These are phyloP conservation scores for Lysandra coridon DNA, from an alignment of 2,888 invertebrate genomes.

Conservation along the genomic window DNA sequence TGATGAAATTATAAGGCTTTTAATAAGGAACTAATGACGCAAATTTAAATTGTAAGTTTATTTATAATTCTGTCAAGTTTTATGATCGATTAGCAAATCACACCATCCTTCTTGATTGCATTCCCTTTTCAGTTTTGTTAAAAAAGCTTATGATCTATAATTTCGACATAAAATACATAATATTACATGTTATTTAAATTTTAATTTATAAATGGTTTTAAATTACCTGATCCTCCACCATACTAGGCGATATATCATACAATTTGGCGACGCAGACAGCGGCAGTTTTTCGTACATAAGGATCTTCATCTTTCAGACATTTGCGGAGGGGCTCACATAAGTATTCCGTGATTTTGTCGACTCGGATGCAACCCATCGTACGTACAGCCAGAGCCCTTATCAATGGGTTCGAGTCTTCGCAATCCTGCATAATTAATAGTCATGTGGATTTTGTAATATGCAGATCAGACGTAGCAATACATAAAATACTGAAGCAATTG, in stretches of 20 bases:
- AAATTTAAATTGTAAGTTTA: no score
- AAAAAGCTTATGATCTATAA: not conserved
- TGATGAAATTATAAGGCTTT: not conserved
- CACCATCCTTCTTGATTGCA: no score
- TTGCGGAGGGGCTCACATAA: conserved; percentile 98
- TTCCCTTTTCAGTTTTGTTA: not conserved
- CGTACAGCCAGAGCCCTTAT: conserved; percentile 98
- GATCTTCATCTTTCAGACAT: conserved; percentile 97
- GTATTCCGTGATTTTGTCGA: conserved; percentile 99
- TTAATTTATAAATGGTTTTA: not conserved
- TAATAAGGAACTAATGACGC: no score
- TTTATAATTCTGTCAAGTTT: no score
- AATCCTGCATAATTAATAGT: conserved; percentile 85
- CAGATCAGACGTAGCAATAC: conserved; percentile 60
- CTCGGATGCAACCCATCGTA: conserved; percentile 99
- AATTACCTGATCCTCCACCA: conserved; percentile 80
- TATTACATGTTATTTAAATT: not conserved
- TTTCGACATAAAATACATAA: no score
- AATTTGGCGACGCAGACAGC: conserved; percentile 99
- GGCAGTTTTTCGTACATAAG: conserved; percentile 98
- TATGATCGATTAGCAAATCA: no score
- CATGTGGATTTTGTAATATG: conserved; percentile 42
- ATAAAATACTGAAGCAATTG: conserved; percentile 65
- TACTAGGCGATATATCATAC: conserved; percentile 94
- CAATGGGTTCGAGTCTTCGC: conserved; percentile 99